Percentiles rank a stretch among this genome's conserved stretches.
Conservation (phyloP, 2,888 invertebrate species). For the Stramonita haemastoma region DNA sequence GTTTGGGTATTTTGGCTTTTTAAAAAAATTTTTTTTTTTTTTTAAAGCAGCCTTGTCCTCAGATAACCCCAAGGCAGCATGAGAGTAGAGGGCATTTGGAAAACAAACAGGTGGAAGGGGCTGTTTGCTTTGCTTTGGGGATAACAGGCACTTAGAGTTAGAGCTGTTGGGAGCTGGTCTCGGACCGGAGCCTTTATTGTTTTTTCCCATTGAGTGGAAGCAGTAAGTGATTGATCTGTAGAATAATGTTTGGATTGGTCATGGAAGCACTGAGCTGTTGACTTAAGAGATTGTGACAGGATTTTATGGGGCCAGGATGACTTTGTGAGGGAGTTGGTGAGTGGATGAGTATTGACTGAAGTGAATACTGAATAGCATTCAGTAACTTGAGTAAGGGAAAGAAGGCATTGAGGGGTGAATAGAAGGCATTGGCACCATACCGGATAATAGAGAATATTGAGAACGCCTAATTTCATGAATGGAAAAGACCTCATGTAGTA, state of each 20-base stretch:
- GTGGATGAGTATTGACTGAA: not conserved
- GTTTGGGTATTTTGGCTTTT: not conserved
- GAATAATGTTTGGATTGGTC: constrained; percentile 16
- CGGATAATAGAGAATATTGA: no score
- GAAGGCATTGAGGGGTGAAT: not conserved
- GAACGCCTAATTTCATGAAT: no score
- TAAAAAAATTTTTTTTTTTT: no score
- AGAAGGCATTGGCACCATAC: not conserved
- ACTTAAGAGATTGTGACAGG: not conserved
- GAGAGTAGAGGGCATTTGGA: not conserved
- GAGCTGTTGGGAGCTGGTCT: not conserved
- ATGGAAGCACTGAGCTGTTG: not conserved
- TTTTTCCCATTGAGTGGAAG: not conserved
- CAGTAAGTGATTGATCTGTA: constrained; percentile 11
- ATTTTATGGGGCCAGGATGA: not conserved
- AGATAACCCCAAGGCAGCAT: not conserved
- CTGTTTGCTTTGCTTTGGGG: not conserved
- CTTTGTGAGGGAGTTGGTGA: not conserved
- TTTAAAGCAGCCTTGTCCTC: not conserved
- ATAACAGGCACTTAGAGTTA: not conserved
- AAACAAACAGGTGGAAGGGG: not conserved
- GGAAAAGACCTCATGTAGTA: no score
- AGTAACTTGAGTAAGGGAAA: not conserved
- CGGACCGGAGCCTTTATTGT: not conserved
- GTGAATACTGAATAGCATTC: not conserved